Base-by-base conservation (phyloP, 2,113 vertebrate species). In the Gobiocypris rarus region DNA sequence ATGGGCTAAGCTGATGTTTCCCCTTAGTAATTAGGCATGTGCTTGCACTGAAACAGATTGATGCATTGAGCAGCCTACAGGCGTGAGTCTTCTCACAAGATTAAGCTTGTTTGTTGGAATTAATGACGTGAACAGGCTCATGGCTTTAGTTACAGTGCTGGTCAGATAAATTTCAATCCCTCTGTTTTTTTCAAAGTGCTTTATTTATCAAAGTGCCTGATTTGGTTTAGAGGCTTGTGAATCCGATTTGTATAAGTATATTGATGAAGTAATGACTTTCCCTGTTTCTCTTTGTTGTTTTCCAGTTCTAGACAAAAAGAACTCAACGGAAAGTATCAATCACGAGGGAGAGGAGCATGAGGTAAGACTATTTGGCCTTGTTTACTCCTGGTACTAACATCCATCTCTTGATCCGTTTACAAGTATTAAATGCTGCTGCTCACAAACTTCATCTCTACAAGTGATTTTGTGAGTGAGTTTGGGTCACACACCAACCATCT, bases 271-370 rank as follows among this genome's bases (percentile, higher is more conserved):
- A n/a, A 61, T 84, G 54, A 59, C 43, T 15, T 28, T 14, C 5
- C 14, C 81, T 84, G 38, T 28, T 70, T 69, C 71, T 58, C 19
- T 38, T 34, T 67, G 59, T 56, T 69, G 65, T 84, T 58, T 82
- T 83, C 5, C 88, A 95, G 94, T 91, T 83, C 88, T 97, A 90
- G 95, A 95, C 0, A 97, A 96, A 91, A 97, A 97, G 93, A 96
- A 96, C 86, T 97, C 96, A 34, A 97, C 95, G 79, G 97, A 98
- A 91, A 98, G 96, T 89, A 92, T 99, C 93, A 96, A 95, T 85
- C 96, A 97, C 14, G 95, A 97, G 75, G 97, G 96, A 88, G 97
- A 97, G 89, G 97, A 99, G 93, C 98, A 98, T 90, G 97, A 98
- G 97, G 98, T 98, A 92, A 95, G 89, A 41, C 38, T 63, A 0